These are phyloP conservation scores for Tupaia tana DNA, from an alignment of 2,113 vertebrate genomes.

Conservation along the genomic window DNA sequence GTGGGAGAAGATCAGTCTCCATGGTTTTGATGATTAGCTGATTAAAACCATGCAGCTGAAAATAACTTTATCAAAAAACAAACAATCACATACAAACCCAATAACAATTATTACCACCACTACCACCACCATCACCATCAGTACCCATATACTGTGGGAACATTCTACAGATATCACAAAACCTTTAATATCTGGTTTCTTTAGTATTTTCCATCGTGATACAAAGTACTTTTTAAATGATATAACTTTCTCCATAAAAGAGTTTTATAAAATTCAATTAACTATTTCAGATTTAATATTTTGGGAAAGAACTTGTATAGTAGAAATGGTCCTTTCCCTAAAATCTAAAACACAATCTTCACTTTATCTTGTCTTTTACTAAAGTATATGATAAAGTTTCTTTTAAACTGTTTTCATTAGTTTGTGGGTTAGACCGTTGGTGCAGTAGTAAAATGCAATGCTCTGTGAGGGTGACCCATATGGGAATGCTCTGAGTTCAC, in stretches of 20 bases:
- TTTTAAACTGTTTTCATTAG: slow-evolving; percentile 21
- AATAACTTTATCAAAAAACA: slow-evolving; percentile 23
- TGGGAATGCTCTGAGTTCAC: too few relatives aligned
- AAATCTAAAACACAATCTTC: slow-evolving; percentile 4
- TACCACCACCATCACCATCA: neutral
- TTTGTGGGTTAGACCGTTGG: neutral
- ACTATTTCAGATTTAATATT: slow-evolving; percentile 42
- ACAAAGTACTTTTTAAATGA: slow-evolving; percentile 28
- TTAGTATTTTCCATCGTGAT: neutral
- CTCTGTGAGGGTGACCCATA: too few relatives aligned
- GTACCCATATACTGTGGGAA: slow-evolving; percentile 15
- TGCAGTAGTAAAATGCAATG: too few relatives aligned
- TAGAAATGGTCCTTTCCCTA: slow-evolving; percentile 38
- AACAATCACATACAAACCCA: neutral
- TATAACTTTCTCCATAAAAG: neutral
- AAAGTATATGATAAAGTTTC: neutral
- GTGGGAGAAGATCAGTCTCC: neutral
- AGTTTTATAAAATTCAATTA: slow-evolving; percentile 35
- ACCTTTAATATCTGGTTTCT: slow-evolving; percentile 30
- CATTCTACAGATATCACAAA: slow-evolving; percentile 10
- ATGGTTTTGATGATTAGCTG: slow-evolving; percentile 1
- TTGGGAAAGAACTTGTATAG: neutral
- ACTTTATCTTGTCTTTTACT: neutral
- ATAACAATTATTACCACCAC: neutral
- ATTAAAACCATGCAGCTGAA: slow-evolving; percentile 50